Evolutionary conservation across 2,888 invertebrate genomes (phyloP), one percentile per base, ranked within the genome.

Genomic region (Chouioia cunea): DNA sequence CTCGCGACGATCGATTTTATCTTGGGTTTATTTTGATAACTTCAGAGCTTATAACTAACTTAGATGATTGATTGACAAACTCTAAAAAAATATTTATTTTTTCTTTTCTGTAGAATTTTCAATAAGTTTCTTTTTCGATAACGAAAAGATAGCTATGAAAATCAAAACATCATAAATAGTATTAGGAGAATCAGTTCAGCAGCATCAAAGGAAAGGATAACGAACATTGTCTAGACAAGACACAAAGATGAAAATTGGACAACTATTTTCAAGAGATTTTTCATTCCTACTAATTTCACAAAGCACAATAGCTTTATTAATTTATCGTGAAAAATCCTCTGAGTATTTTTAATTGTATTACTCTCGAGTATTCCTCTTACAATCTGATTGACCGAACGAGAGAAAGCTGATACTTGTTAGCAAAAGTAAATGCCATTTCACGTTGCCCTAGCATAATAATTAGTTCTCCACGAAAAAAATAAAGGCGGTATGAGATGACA

Each of bases 401-500:
- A 8, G 16, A 10, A 50, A 18, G 16, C 50, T 4, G 8, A 50
- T 50, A 16, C 50, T 18, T 44, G 23, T 46, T 47, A 43, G 14
- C 36, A 12, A 22, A 36, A 22, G 48, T 50, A 60, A 67, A 62
- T 44, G 36, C 63, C n/a, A 50, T 10, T 15, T 20, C 54, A 48
- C 16, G 54, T 71, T 65, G 68, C 63, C 69, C 71, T 71, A 52
- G 50, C 63, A n/a, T n/a, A 46, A 71, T 71, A 74, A 74, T 74
- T 71, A 74, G 74, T 69, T 69, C 58, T 6, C 36, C 66, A 48
- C 64, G 57, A 60, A 65, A 63, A 71, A 71, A 69, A 69, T 50
- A 36, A 69, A 66, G 54, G 65, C 44, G 47, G 18, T 2, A 54
- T 10, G 4, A 2, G 15, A 27, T 16, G 22, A 3, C 1, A 23